Conservation (phyloP, 2,888 invertebrate genomes). For the Chydorus sphaericus region DNA sequence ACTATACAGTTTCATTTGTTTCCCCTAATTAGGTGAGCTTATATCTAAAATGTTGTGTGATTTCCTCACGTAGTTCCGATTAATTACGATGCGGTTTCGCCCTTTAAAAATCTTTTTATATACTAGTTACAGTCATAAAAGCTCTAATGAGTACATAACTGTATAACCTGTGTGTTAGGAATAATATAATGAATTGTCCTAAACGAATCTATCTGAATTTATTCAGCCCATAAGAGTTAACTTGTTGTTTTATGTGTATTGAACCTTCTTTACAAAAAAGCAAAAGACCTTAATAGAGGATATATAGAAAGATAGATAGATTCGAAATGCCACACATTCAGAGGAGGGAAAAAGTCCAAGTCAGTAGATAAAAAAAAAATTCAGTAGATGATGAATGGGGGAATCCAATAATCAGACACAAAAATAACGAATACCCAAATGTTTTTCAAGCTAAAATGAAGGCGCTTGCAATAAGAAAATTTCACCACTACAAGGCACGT, state of each 20-base stretch:
- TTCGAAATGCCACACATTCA: constrained; percentile 6
- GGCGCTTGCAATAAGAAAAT: constrained; percentile 2
- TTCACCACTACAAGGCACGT: constrained; percentile 1
- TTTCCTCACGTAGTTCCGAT: too few relatives aligned
- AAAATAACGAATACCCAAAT: constrained; percentile 7
- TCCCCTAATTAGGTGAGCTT: too few relatives aligned
- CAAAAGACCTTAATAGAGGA: neutral
- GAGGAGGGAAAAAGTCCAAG: constrained; percentile 5
- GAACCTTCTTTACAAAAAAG: constrained; percentile 14
- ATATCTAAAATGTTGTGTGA: too few relatives aligned
- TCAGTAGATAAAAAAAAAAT: neutral
- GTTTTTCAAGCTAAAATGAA: constrained; percentile 1
- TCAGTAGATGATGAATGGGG: constrained; percentile 3
- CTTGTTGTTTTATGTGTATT: constrained; percentile 11
- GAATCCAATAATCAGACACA: constrained; percentile 2
- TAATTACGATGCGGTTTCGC: too few relatives aligned
- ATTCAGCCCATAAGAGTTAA: too few relatives aligned
- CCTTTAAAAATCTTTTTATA: too few relatives aligned
- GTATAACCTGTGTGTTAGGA: too few relatives aligned
- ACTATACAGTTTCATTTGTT: too few relatives aligned
- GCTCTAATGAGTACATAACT: too few relatives aligned
- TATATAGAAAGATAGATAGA: neutral
- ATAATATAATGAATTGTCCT: too few relatives aligned
- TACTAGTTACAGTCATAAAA: too few relatives aligned
- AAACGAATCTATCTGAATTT: too few relatives aligned